These are phyloP conservation scores for Poliocrania exsul DNA, from an alignment of 2,797 vertebrate genomes.

Conservation along the genomic window DNA sequence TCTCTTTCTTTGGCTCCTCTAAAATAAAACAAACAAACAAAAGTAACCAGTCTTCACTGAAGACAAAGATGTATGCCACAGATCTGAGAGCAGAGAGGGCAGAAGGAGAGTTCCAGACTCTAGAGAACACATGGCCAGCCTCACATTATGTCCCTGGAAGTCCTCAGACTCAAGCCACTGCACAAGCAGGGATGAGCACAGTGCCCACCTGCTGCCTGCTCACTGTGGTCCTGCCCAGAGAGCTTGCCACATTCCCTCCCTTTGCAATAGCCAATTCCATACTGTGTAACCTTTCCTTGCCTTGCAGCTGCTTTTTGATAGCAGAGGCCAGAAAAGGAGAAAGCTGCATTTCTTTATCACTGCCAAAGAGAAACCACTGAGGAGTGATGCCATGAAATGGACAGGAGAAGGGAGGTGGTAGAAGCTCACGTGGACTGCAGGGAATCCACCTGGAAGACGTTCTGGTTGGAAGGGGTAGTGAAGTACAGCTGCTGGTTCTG, in stretches of 20 bases:
- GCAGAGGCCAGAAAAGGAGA: conserved; percentile 73
- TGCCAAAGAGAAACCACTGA: conserved; percentile 75
- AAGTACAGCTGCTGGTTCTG: conserved; percentile 84
- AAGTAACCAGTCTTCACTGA: conserved; percentile 92
- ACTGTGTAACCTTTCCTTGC: conserved; percentile 75
- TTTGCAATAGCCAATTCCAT: conserved; percentile 74
- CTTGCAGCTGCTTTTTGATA: conserved; percentile 74
- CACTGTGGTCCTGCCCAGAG: conserved; percentile 66
- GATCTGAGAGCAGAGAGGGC: conserved; percentile 61
- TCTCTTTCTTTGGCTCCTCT: conserved; percentile 84
- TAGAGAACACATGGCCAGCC: conserved; percentile 67
- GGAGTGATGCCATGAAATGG: conserved; percentile 60
- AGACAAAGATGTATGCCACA: conserved; percentile 80
- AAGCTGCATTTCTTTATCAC: conserved; percentile 57
- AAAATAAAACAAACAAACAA: conserved; percentile 68
- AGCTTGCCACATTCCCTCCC: conserved; percentile 66
- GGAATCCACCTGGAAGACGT: conserved; percentile 93
- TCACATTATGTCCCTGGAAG: conserved; percentile 73
- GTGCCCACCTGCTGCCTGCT: conserved; percentile 61
- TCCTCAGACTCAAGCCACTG: conserved; percentile 71
- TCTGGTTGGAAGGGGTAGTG: conserved; percentile 93
- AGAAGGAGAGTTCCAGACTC: conserved; percentile 56
- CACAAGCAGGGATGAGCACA: neutral
- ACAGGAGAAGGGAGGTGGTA: neutral
- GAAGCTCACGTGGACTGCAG: conserved; percentile 90